Percentiles rank a stretch among this genome's conserved stretches.
Evolutionary conservation across 2,113 vertebrate species (phyloP).

Genomic region (Eupsittula cactorum): DNA sequence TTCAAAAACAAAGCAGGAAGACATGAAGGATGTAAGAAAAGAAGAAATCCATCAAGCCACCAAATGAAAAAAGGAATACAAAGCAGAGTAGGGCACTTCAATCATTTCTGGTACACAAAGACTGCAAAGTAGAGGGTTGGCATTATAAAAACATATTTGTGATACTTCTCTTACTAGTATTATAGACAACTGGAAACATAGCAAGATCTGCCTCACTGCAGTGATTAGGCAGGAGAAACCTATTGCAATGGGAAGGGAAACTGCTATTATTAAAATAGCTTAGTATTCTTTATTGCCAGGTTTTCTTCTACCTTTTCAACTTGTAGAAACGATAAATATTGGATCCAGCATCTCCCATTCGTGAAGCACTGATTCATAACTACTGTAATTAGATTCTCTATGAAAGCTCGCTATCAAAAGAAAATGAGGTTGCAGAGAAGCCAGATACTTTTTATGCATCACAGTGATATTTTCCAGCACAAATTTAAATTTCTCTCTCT

Average conservation of each 20-base stretch:
- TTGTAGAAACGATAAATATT: not conserved
- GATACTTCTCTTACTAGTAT: not conserved
- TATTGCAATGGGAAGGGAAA: not conserved
- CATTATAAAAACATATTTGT: not conserved
- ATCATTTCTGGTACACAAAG: not conserved
- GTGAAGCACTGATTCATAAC: not conserved
- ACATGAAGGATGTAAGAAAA: not conserved
- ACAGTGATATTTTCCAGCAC: not conserved
- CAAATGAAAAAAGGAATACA: not conserved
- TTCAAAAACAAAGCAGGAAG: not conserved
- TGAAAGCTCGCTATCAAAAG: not conserved
- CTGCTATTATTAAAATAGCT: not conserved
- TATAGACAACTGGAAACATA: not conserved
- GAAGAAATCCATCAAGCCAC: not conserved
- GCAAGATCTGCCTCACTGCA: not conserved
- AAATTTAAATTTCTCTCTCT: not conserved
- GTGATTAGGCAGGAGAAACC: not conserved
- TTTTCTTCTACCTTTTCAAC: not conserved
- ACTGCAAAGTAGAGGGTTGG: not conserved
- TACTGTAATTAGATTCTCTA: not conserved
- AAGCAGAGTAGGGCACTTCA: not conserved
- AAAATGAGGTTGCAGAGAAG: not conserved
- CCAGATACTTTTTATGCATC: not conserved
- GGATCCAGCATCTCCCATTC: not conserved
- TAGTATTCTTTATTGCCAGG: not conserved